These are phyloP conservation scores for Mythimna lalbum DNA, from an alignment of 2,888 invertebrate genomes.

Conservation along the genomic window DNA sequence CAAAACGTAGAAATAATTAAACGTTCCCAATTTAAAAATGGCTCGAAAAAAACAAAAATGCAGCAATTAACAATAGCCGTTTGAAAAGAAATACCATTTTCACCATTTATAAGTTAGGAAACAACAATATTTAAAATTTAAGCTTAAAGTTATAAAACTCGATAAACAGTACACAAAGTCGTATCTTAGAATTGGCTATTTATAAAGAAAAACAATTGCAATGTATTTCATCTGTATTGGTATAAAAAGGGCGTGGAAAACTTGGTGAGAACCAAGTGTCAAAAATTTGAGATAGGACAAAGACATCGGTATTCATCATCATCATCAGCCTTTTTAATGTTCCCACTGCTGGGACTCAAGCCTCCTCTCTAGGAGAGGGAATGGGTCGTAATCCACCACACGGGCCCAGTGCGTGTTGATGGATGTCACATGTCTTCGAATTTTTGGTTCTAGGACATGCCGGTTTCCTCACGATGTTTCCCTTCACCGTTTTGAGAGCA, in stretches of 20 bases:
- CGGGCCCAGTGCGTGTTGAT: no score
- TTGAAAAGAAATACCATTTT: slow-evolving; percentile 43
- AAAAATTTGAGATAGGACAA: not conserved
- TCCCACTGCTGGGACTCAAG: no score
- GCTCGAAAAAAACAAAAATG: slow-evolving; percentile 8
- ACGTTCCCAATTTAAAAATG: slow-evolving; percentile 8
- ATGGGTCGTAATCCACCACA: no score
- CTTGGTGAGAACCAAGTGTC: not conserved
- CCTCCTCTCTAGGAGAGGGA: no score
- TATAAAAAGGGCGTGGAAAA: not conserved
- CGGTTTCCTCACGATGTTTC: no score
- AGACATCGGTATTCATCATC: no score
- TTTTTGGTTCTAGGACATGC: no score
- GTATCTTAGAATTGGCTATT: slow-evolving; percentile 9
- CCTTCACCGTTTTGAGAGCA: no score
- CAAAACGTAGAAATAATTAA: not conserved
- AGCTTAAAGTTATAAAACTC: slow-evolving; percentile 28
- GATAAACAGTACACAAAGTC: slow-evolving; percentile 14
- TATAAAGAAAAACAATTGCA: not conserved
- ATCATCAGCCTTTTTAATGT: no score
- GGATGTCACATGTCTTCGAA: no score
- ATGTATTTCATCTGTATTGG: not conserved
- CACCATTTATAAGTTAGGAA: slow-evolving; percentile 29
- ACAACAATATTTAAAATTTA: slow-evolving; percentile 52
- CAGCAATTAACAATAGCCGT: slow-evolving; percentile 24